phyloP scores from a whole-genome alignment of 2,113 vertebrate species.

The Taxidea taxus region DNA sequence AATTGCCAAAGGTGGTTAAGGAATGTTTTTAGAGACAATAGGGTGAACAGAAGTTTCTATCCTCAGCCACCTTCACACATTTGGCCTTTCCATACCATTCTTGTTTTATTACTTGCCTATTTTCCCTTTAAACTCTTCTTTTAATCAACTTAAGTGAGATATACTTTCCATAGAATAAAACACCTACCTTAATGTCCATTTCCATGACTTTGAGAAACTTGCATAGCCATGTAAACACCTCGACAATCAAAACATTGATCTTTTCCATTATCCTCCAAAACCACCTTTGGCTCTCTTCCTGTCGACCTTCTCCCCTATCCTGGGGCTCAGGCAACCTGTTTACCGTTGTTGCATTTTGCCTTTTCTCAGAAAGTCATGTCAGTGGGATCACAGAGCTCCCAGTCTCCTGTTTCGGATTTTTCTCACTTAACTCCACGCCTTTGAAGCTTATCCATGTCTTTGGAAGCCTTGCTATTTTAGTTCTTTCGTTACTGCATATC shows the following conservation, averaged over 20 bases:
- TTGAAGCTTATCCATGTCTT: neutral
- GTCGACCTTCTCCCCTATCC: accelerated
- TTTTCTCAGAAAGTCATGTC: neutral
- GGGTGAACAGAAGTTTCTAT: neutral
- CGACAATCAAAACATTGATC: neutral
- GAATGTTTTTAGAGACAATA: neutral
- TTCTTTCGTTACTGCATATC: neutral
- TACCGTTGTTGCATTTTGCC: no score
- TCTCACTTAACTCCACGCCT: neutral
- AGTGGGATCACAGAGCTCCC: accelerated
- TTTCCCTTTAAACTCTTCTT: neutral
- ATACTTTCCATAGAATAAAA: neutral
- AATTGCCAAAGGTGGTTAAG: accelerated
- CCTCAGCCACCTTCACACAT: neutral
- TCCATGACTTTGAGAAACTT: neutral
- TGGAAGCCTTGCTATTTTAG: neutral
- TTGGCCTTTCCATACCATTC: neutral
- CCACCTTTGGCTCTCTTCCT: no score
- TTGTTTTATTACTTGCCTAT: neutral
- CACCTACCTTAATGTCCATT: neutral
- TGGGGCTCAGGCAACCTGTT: neutral
- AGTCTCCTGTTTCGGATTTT: neutral
- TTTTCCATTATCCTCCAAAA: neutral
- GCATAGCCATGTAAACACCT: accelerated
- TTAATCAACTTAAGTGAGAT: neutral